Percentiles rank a stretch among this genome's conserved stretches.
phyloP scores from a whole-genome alignment of 2,888 invertebrate genomes.

The Andrena hattorfiana region DNA sequence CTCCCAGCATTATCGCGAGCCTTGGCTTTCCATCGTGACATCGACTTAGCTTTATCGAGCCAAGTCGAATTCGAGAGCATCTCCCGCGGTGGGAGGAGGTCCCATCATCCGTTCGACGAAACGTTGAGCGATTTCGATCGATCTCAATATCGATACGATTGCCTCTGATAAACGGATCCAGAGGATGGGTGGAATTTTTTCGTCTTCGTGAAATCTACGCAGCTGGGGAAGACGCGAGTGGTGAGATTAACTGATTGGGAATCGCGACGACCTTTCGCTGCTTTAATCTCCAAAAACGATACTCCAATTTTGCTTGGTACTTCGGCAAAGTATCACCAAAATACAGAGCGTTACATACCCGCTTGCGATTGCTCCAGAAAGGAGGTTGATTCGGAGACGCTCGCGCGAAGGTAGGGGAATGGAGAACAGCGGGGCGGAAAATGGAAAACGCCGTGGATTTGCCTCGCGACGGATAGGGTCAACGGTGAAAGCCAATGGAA shows the following conservation, averaged over 20 bases:
- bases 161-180: conserved; percentile 18
- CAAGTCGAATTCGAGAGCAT: conserved; percentile 6
- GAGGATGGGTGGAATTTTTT: conserved; percentile 45
- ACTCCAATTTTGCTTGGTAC: too few relatives aligned
- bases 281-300: too few relatives aligned
- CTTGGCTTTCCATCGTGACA: background rate
- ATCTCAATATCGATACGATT: conserved; percentile 20
- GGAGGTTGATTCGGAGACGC: too few relatives aligned
- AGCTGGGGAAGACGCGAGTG: background rate
- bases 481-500: conserved; percentile 13
- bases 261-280: too few relatives aligned
- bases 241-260: too few relatives aligned
- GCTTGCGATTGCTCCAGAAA: too few relatives aligned
- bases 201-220: background rate
- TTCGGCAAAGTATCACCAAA: too few relatives aligned
- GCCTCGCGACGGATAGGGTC: background rate
- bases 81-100: background rate
- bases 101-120: conserved; percentile 9
- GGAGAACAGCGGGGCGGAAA: background rate
- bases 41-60: conserved; percentile 12
- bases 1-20: background rate
- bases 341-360: too few relatives aligned
- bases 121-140: conserved; percentile 43
- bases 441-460: background rate
- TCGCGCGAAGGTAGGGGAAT: too few relatives aligned